Conservation (phyloP, 2,797 vertebrate species). For the Scyliorhinus canicula region DNA sequence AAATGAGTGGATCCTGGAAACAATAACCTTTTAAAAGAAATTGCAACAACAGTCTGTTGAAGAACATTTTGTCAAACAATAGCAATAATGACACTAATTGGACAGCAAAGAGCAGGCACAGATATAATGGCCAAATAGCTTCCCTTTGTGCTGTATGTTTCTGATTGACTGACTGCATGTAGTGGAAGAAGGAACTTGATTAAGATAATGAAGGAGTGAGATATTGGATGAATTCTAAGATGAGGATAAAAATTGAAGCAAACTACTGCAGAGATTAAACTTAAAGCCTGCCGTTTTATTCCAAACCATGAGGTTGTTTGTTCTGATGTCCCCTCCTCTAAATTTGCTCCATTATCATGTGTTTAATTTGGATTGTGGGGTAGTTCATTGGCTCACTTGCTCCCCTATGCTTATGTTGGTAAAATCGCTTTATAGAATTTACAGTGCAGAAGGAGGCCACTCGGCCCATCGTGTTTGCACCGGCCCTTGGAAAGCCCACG, state of each 20-base stretch:
- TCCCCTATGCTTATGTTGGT: not conserved
- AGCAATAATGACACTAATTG: not conserved
- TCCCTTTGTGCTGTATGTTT: not conserved
- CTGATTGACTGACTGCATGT: not conserved
- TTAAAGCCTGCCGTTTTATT: not conserved
- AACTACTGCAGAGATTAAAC: not conserved
- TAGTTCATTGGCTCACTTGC: not conserved
- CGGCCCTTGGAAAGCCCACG: too few species aligned
- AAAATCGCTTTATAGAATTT: too few species aligned
- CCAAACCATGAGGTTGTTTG: not conserved
- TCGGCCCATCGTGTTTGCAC: too few species aligned
- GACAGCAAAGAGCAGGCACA: too few species aligned
- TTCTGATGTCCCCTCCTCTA: not conserved
- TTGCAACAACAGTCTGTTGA: not conserved
- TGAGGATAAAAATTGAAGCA: not conserved
- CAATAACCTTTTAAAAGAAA: not conserved
- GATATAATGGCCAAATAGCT: not conserved
- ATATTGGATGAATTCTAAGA: not conserved
- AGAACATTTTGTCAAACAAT: not conserved
- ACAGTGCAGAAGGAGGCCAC: too few species aligned
- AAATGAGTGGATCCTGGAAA: not conserved
- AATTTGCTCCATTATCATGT: not conserved
- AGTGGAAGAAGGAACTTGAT: not conserved
- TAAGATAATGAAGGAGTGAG: not conserved
- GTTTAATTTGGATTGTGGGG: not conserved